Conservation (phyloP, 2,797 vertebrate species). For the Triplophysa bombifrons region DNA sequence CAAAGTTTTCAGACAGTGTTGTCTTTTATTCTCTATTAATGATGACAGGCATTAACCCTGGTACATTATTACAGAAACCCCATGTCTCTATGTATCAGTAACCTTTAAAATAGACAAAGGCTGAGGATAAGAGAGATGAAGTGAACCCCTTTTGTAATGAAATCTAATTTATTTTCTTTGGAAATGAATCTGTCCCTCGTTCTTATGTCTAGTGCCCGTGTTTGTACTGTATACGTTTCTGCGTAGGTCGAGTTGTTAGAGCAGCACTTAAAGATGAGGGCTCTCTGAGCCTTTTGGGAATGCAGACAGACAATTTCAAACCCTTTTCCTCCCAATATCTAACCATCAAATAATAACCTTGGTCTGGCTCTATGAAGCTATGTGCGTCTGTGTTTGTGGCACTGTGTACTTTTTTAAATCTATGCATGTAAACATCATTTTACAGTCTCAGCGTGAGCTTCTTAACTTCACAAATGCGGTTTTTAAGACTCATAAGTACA, state of each 20-base stretch:
- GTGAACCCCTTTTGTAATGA: constrained; percentile 28
- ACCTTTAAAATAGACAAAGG: constrained; percentile 27
- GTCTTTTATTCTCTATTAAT: constrained; percentile 43
- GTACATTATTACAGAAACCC: constrained; percentile 29
- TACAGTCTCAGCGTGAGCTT: neutral
- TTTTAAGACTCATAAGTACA: constrained; percentile 3
- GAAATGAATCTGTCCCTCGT: constrained; percentile 18
- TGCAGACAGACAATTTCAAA: constrained; percentile 36
- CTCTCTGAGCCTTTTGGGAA: constrained; percentile 34
- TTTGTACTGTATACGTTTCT: neutral
- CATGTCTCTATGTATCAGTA: constrained; percentile 35
- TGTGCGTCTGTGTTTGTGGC: constrained; percentile 4
- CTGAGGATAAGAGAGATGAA: constrained; percentile 31
- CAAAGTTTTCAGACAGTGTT: constrained; percentile 36
- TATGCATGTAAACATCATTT: neutral
- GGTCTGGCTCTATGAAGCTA: constrained; percentile 13
- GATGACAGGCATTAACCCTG: constrained; percentile 49
- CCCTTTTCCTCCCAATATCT: constrained; percentile 33
- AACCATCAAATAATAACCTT: constrained; percentile 37
- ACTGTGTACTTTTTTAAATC: neutral
- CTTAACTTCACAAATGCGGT: neutral
- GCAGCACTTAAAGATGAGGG: constrained; percentile 44
- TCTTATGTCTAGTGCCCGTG: neutral
- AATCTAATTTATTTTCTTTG: constrained; percentile 14
- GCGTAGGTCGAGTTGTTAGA: constrained; percentile 27